Evolutionary conservation across 2,888 invertebrate genomes (phyloP).

Genomic region (Liodrosophila aerea): DNA sequence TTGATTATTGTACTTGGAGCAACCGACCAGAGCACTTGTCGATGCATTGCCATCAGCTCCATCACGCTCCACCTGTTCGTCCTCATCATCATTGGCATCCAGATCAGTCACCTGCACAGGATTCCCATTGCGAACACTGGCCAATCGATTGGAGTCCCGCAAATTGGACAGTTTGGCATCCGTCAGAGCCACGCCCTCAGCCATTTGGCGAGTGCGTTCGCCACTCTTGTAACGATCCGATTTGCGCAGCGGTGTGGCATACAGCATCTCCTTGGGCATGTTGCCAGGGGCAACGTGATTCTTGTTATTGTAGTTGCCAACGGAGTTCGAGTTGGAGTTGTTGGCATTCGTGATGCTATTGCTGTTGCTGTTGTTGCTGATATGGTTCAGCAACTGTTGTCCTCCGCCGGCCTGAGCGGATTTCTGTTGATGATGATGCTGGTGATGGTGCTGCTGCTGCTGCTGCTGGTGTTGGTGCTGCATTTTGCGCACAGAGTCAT

Average conservation of each 20-base stretch:
- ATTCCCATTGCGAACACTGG: constrained; percentile 77
- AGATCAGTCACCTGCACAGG: constrained; percentile 76
- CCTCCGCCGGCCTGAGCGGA: constrained; percentile 44
- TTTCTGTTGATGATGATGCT: constrained; percentile 63
- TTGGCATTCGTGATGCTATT: constrained; percentile 73
- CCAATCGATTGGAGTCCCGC: constrained; percentile 79
- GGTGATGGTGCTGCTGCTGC: constrained; percentile 27
- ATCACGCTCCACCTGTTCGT: constrained; percentile 38
- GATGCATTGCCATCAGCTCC: constrained; percentile 71
- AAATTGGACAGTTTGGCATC: constrained; percentile 77
- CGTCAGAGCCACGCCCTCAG: constrained; percentile 19
- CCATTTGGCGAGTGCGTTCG: constrained; percentile 74
- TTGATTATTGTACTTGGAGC: constrained; percentile 64
- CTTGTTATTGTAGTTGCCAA: constrained; percentile 57
- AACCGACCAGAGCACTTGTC: constrained; percentile 67
- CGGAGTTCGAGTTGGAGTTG: constrained; percentile 70
- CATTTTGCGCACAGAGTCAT: constrained; percentile 82
- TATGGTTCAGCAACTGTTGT: constrained; percentile 29
- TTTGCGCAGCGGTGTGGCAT: constrained; percentile 82
- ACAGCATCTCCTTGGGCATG: constrained; percentile 81
- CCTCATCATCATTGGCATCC: constrained; percentile 74
- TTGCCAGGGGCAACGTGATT: constrained; percentile 45
- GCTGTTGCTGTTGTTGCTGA: constrained; percentile 41
- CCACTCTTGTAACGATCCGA: constrained; percentile 82
- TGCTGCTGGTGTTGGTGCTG: constrained; percentile 73